These are phyloP conservation scores for Glaucidium brasilianum DNA, from an alignment of 2,113 vertebrate species.

Conservation along the genomic window DNA sequence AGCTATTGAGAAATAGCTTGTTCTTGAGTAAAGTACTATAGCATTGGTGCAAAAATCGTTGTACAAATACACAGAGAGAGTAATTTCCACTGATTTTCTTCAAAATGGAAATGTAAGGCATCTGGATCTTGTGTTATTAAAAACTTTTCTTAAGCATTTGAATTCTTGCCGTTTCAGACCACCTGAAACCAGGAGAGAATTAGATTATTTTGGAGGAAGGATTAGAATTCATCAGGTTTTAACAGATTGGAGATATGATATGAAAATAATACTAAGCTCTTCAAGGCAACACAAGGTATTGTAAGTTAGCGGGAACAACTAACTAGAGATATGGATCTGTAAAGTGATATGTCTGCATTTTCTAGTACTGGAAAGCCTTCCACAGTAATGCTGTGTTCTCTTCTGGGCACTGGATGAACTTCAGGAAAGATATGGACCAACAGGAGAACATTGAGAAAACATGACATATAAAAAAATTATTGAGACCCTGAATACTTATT, in stretches of 20 bases:
- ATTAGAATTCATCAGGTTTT: neutral
- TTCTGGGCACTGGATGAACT: neutral
- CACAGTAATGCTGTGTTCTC: neutral
- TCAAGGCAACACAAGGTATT: neutral
- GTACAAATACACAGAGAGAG: neutral
- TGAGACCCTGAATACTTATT: neutral
- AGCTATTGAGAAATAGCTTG: accelerated
- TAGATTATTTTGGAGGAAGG: neutral
- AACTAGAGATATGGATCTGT: neutral
- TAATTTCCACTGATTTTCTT: neutral
- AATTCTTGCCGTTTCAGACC: neutral
- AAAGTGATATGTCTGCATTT: neutral
- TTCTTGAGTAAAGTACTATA: neutral
- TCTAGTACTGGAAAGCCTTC: neutral
- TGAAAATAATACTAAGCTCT: neutral
- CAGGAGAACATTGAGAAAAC: neutral
- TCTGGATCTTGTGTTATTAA: neutral
- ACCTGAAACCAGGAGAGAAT: neutral
- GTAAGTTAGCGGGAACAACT: neutral
- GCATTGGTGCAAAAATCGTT: neutral
- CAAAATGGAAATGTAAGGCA: neutral
- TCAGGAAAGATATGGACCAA: neutral
- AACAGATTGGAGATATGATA: neutral
- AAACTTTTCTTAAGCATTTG: neutral
- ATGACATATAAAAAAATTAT: neutral